Conservation (phyloP, 1,140 invertebrate genomes). For the Lutraria rhynchaena region DNA sequence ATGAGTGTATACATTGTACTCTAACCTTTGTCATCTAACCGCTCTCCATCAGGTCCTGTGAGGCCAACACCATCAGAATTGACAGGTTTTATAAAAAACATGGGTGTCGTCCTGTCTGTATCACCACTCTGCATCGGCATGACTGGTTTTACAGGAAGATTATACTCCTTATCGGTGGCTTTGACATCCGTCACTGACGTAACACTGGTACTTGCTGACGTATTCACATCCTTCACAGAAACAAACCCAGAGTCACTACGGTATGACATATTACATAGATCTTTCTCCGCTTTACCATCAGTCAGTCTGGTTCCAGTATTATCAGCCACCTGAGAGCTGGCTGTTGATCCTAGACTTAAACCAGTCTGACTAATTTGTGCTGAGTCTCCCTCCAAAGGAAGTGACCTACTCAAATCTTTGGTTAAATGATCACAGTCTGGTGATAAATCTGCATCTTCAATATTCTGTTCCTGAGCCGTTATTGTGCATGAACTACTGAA, state of each 20-base stretch:
- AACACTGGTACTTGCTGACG: not conserved
- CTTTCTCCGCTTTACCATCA: constrained; percentile 11
- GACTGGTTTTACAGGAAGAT: constrained; percentile 63
- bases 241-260: constrained; percentile 35
- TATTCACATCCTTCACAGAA: constrained; percentile 36
- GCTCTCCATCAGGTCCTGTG: constrained; percentile 69
- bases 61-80: constrained; percentile 75
- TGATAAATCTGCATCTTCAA: constrained; percentile 34
- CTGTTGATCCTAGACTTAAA: constrained; percentile 4
- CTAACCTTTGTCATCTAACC: constrained; percentile 78
- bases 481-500: constrained; percentile 77
- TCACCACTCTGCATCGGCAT: constrained; percentile 72
- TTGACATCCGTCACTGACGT: not conserved
- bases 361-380: constrained; percentile 35
- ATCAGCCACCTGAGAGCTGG: not conserved
- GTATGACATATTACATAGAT: constrained; percentile 5
- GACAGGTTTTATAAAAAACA: constrained; percentile 79
- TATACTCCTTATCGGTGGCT: constrained; percentile 21
- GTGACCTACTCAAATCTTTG: not conserved
- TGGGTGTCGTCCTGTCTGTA: constrained; percentile 67
- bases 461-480: constrained; percentile 67
- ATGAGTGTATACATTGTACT: not conserved
- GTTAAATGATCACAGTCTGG: constrained; percentile 34
- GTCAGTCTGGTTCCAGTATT: not conserved
- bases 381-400: constrained; percentile 26